phyloP scores from a whole-genome alignment of 2,888 invertebrate genomes.

The Clostera curtula region DNA sequence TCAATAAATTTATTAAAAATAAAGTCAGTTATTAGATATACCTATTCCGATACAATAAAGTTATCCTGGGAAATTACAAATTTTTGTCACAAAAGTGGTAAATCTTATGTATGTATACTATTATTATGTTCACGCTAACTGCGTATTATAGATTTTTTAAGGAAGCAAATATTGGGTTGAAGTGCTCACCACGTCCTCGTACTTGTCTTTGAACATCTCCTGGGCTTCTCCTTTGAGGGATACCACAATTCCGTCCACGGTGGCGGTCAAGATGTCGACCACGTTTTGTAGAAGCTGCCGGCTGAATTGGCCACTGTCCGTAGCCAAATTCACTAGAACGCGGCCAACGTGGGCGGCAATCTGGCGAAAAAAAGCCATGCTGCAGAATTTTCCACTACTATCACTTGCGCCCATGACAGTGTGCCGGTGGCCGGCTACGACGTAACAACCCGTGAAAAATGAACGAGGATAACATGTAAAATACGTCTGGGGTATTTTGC shows the following conservation, averaged over 20 bases:
- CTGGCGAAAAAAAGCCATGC: constrained; percentile 26
- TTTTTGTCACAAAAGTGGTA: no score
- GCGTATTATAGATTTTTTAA: no score
- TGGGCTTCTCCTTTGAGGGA: constrained; percentile 33
- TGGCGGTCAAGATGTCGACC: constrained; percentile 69
- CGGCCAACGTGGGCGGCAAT: constrained; percentile 61
- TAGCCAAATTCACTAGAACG: constrained; percentile 70
- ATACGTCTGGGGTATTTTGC: no score
- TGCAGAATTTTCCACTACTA: background rate
- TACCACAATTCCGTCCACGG: constrained; percentile 32
- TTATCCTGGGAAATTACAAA: no score
- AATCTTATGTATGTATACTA: no score
- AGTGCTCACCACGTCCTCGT: constrained; percentile 61
- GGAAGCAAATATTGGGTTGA: no score
- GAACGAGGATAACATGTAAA: background rate
- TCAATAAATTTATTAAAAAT: no score
- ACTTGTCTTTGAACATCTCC: constrained; percentile 52
- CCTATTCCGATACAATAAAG: no score
- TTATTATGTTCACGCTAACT: no score
- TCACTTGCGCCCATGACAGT: no score
- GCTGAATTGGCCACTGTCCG: constrained; percentile 73
- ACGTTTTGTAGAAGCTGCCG: constrained; percentile 74
- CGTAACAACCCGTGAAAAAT: background rate
- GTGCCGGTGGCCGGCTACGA: no score
- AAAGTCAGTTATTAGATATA: no score